A percentile compares a stretch with the other conserved stretches of the same genome.
phyloP scores from a whole-genome alignment of 1,140 invertebrate genomes.

The Lepidurus apus region DNA sequence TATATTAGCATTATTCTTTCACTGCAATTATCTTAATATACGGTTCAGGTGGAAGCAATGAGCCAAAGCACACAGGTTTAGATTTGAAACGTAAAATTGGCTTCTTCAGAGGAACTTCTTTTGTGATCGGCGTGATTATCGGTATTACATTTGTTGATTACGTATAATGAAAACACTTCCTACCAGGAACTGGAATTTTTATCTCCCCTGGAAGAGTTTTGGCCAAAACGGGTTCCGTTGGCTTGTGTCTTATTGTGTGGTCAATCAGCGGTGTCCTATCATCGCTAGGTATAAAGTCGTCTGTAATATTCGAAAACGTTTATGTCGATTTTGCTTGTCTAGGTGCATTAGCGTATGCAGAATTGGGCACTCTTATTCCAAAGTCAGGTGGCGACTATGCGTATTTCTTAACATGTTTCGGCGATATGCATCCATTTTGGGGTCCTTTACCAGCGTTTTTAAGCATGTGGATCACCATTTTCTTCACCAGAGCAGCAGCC shows the following conservation, averaged over 20 bases:
- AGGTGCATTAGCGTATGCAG: conserved; percentile 50
- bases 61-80: conserved; percentile 47
- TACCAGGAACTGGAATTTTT: conserved; percentile 78
- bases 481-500: conserved; percentile 44
- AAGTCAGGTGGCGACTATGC: conserved; percentile 46
- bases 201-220: conserved; percentile 78
- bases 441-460: conserved; percentile 42
- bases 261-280: conserved; percentile 71
- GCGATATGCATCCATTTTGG: conserved; percentile 36
- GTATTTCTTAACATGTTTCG: conserved; percentile 41
- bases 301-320: not conserved
- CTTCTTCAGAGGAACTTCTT: conserved; percentile 69
- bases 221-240: conserved; percentile 71
- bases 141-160: conserved; percentile 46
- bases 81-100: conserved; percentile 70
- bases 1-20: not conserved
- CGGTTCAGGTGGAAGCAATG: not conserved
- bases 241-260: conserved; percentile 76
- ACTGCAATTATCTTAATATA: not conserved
- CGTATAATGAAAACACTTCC: conserved; percentile 26
- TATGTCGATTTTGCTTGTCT: not conserved
- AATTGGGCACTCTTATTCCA: conserved; percentile 50
- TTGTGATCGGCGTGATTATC: conserved; percentile 78
- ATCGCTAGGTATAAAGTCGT: conserved; percentile 58
- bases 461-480: conserved; percentile 42